phyloP scores from a whole-genome alignment of 2,888 invertebrate genomes.

The Agrotis clavis region DNA sequence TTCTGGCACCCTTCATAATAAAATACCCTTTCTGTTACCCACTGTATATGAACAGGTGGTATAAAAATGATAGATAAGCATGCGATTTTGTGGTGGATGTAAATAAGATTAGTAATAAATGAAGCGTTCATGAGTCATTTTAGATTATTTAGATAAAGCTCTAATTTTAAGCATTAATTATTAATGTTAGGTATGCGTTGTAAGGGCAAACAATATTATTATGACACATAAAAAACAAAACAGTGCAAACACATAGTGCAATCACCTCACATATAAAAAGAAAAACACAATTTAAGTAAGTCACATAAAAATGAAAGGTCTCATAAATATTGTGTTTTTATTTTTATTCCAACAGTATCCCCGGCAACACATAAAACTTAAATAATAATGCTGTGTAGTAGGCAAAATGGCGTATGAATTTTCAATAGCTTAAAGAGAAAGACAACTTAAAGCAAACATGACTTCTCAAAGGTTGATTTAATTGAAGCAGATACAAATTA shows the following conservation, averaged over 20 bases:
- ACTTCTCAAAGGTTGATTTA: neutral
- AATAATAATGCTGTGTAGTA: conserved; percentile 17
- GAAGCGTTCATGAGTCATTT: neutral
- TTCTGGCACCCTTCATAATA: too few relatives aligned
- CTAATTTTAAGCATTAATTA: neutral
- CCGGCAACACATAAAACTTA: conserved; percentile 60
- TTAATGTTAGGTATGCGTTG: conserved; percentile 1
- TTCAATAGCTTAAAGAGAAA: too few relatives aligned
- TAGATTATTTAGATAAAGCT: neutral
- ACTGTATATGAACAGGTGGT: neutral
- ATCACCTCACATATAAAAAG: conserved; percentile 70
- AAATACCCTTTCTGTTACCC: neutral
- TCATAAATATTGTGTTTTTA: conserved; percentile 61
- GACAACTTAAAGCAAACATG: neutral
- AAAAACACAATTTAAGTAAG: conserved; percentile 58
- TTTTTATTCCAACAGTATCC: conserved; percentile 75
- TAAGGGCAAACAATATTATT: neutral
- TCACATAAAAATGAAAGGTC: neutral
- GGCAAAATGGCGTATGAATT: neutral
- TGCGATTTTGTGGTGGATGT: neutral
- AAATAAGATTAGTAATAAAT: neutral
- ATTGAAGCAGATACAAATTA: conserved; percentile 1
- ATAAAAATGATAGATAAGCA: neutral
- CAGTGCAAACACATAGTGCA: conserved; percentile 70
- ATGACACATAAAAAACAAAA: conserved; percentile 15